Percentiles rank a stretch among this genome's conserved stretches.
These are phyloP conservation scores for Dendronephthya gigantea DNA, from an alignment of 64 coral and sea anemone species.

Conservation along the genomic window DNA sequence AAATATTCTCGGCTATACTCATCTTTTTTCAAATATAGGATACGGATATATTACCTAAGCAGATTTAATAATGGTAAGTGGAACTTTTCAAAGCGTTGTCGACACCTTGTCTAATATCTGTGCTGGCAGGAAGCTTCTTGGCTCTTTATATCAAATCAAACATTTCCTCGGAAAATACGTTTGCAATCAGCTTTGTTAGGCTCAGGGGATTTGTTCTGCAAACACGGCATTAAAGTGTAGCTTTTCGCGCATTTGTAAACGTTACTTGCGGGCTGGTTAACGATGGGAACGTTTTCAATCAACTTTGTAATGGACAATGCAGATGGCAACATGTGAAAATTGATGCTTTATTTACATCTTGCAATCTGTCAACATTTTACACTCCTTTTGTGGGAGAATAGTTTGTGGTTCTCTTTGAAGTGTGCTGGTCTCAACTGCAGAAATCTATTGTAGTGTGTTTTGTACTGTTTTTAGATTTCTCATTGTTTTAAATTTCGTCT, in stretches of 20 bases:
- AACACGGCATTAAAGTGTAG: not conserved
- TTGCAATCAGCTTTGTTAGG: not conserved
- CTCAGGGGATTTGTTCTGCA: not conserved
- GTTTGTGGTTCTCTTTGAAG: not conserved
- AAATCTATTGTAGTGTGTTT: not conserved
- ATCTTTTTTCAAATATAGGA: not conserved
- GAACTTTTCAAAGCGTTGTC: not conserved
- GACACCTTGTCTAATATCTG: not conserved
- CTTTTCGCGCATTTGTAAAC: not conserved
- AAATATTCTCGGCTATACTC: not conserved
- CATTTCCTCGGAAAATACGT: not conserved
- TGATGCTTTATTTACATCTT: not conserved
- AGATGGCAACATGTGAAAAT: not conserved
- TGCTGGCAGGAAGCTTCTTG: not conserved
- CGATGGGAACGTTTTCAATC: not conserved
- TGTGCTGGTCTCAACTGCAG: not conserved
- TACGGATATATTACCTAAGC: not conserved
- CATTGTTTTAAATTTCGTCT: conserved; percentile 1
- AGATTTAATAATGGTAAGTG: not conserved
- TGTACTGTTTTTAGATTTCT: not conserved
- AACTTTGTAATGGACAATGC: not conserved
- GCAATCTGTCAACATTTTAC: not conserved
- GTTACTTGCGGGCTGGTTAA: not conserved
- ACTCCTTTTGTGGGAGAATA: not conserved
- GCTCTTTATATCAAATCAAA: too few species aligned